Percentiles rank a stretch among this genome's conserved stretches.
These are phyloP conservation scores for Lucinisca nassula DNA, from an alignment of 2,888 invertebrate species.

Conservation along the genomic window DNA sequence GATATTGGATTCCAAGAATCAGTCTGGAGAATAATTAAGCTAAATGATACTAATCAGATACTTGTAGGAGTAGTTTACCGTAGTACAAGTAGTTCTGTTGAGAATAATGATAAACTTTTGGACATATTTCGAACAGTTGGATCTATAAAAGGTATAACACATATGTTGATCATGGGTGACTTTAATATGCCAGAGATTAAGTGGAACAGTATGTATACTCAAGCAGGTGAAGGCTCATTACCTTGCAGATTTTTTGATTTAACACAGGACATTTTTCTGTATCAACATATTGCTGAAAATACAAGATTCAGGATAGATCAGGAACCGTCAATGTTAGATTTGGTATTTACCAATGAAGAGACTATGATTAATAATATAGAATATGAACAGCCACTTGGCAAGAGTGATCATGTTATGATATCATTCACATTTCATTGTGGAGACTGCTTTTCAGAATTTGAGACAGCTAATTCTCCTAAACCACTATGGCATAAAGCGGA, in stretches of 20 bases:
- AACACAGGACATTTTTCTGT: not conserved
- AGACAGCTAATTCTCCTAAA: not conserved
- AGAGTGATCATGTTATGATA: constrained; percentile 43
- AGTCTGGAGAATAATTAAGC: not conserved
- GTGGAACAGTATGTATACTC: not conserved
- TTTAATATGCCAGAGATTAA: not conserved
- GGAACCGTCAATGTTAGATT: constrained; percentile 13
- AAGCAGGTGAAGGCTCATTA: not conserved
- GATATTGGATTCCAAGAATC: not conserved
- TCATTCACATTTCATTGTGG: constrained; percentile 6
- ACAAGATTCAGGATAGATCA: not conserved
- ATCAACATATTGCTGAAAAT: not conserved
- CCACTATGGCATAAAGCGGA: not conserved
- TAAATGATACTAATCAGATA: not conserved
- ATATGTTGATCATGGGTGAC: not conserved
- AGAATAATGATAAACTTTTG: not conserved
- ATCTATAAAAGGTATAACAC: not conserved
- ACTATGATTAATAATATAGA: constrained; percentile 25
- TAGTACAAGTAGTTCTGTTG: not conserved
- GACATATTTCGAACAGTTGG: not conserved
- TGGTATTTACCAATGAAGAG: constrained; percentile 36
- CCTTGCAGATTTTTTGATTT: not conserved
- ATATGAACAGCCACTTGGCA: constrained; percentile 18
- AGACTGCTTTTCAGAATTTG: not conserved
- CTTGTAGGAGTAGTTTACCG: not conserved